These are phyloP conservation scores for Saccopteryx leptura DNA, from an alignment of 2,113 vertebrate genomes.

Conservation along the genomic window DNA sequence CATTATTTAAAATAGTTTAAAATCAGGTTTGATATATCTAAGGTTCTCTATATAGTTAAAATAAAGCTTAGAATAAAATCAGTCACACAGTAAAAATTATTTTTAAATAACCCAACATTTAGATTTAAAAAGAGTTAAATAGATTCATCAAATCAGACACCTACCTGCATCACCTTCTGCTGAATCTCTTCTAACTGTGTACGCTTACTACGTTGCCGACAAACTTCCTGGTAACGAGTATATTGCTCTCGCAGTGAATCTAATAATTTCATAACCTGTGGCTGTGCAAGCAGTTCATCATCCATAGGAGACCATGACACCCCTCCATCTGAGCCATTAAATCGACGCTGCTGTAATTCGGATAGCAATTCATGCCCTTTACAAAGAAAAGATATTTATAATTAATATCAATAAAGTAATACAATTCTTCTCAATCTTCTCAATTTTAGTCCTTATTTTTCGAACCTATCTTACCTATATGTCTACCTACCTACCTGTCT, in stretches of 20 bases:
- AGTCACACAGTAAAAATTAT: conserved; percentile 12
- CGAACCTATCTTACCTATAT: background rate
- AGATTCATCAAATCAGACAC: background rate
- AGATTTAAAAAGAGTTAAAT: background rate
- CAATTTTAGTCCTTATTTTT: background rate
- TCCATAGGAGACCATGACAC: conserved; percentile 99
- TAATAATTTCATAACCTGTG: conserved; percentile 98
- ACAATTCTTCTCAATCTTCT: background rate
- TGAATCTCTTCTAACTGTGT: conserved; percentile 98
- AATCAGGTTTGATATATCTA: background rate
- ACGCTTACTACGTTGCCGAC: conserved; percentile 97
- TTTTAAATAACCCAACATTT: background rate
- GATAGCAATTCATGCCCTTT: conserved; percentile 98
- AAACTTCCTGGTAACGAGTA: conserved; percentile 97
- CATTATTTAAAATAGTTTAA: background rate
- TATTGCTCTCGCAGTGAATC: conserved; percentile 98
- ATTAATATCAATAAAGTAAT: conserved; percentile 63
- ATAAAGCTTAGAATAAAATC: background rate
- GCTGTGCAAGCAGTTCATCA: conserved; percentile 97
- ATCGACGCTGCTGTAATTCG: conserved; percentile 97
- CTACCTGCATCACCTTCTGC: conserved; percentile 99
- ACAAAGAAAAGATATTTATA: conserved; percentile 9
- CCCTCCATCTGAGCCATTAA: conserved; percentile 96
- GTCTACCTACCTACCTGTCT: background rate
- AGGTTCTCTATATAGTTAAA: background rate